phyloP scores from a whole-genome alignment of 2,797 vertebrate species.

The Onychomys torridus region DNA sequence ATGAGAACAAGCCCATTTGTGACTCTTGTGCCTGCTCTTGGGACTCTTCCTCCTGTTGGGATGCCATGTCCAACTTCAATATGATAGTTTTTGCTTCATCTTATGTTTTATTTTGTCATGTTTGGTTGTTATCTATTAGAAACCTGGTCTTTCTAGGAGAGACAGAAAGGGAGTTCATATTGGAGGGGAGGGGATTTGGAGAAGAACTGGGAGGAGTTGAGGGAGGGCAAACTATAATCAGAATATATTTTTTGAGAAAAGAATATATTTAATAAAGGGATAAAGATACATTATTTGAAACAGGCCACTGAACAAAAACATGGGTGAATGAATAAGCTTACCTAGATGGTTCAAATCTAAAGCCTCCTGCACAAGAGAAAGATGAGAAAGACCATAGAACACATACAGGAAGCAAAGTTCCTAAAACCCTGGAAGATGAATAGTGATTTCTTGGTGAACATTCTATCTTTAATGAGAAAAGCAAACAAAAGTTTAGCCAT shows the following conservation, averaged over 20 bases:
- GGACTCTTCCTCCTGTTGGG: not conserved
- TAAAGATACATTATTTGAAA: conserved; percentile 28
- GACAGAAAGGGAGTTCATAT: not conserved
- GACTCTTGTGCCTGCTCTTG: not conserved
- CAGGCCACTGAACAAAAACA: not conserved
- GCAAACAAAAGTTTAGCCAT: not conserved
- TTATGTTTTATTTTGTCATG: not conserved
- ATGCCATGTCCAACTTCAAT: not conserved
- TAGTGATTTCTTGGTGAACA: not conserved
- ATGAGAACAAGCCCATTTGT: not conserved
- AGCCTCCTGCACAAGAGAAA: not conserved
- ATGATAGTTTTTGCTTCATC: not conserved
- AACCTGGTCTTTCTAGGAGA: not conserved
- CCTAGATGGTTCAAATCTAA: not conserved
- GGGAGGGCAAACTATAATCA: not conserved
- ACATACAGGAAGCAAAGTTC: not conserved
- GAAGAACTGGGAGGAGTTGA: not conserved
- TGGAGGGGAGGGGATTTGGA: not conserved
- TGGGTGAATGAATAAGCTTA: not conserved
- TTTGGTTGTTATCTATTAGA: not conserved
- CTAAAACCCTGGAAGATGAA: not conserved
- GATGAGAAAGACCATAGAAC: not conserved
- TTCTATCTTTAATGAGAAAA: not conserved
- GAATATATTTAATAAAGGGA: not conserved
- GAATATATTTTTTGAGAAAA: not conserved